phyloP scores from a whole-genome alignment of 2,113 vertebrate species.

The Pangasianodon hypophthalmus region DNA sequence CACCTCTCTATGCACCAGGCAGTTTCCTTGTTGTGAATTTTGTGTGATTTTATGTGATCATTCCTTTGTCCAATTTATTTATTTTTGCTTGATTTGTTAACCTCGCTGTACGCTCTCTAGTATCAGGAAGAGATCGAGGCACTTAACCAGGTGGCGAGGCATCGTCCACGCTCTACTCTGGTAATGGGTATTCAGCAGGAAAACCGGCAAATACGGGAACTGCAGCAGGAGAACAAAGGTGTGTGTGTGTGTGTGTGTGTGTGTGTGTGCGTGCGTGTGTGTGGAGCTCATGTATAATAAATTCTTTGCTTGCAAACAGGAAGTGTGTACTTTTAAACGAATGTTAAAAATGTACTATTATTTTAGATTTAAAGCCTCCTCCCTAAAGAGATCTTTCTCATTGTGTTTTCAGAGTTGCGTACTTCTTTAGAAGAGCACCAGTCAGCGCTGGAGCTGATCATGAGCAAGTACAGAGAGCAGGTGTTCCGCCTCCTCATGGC shows the following conservation, averaged over 20 bases:
- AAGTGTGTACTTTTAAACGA: too few species aligned
- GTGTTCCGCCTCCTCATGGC: constrained; percentile 93
- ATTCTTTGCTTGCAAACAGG: not conserved
- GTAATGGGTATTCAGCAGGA: constrained; percentile 98
- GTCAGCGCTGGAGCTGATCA: constrained; percentile 95
- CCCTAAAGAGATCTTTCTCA: not conserved
- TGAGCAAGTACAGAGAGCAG: constrained; percentile 97
- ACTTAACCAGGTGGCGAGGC: constrained; percentile 93
- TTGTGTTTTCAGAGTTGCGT: constrained; percentile 79
- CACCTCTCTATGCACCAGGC: not conserved
- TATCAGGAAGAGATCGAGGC: constrained; percentile 96
- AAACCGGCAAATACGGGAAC: constrained; percentile 93
- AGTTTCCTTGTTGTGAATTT: not conserved
- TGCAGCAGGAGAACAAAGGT: constrained; percentile 99
- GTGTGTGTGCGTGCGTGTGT: constrained; percentile 59
- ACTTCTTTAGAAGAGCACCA: constrained; percentile 95
- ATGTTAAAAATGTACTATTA: not conserved
- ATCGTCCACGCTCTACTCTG: constrained; percentile 91
- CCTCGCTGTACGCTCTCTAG: constrained; percentile 63
- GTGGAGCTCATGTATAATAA: not conserved
- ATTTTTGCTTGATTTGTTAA: not conserved
- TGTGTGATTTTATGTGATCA: not conserved
- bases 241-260: not conserved
- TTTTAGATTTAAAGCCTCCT: too few species aligned
- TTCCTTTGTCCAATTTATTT: not conserved